A percentile compares a stretch with the other conserved stretches of the same genome.
Evolutionary conservation across 1,140 invertebrate species (phyloP).

Genomic region (Magallana angulata): DNA sequence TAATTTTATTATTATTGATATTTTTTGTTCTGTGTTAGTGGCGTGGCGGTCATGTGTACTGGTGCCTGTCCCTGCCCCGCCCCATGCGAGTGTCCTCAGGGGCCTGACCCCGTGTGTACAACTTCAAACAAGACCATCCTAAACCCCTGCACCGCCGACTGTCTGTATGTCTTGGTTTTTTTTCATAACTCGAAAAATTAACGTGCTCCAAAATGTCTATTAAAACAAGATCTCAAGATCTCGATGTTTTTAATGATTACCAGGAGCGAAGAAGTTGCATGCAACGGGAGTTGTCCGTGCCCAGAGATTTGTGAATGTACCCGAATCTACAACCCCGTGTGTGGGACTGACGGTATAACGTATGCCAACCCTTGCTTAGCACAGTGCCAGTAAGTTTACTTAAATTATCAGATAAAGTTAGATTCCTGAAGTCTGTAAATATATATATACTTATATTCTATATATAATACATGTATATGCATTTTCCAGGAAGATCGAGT

Average conservation of each 20-base stretch:
- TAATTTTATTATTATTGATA: neutral
- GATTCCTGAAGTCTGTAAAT: too few species aligned
- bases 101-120: neutral
- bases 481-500: neutral
- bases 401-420: too few species aligned
- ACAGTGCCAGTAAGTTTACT: slow-evolving; percentile 44
- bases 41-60: neutral
- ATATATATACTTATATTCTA: too few species aligned
- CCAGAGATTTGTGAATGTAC: slow-evolving; percentile 31
- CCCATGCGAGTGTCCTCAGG: neutral
- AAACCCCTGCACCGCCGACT: neutral
- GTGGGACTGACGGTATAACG: slow-evolving; percentile 44
- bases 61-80: neutral
- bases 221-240: too few species aligned
- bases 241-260: neutral
- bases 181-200: neutral
- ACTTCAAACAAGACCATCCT: neutral
- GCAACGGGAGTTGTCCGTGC: slow-evolving; percentile 47
- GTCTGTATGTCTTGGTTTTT: neutral
- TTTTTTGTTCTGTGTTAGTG: neutral
- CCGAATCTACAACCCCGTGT: slow-evolving; percentile 46
- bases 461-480: neutral
- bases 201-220: too few species aligned
- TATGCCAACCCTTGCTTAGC: slow-evolving; percentile 47
- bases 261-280: neutral